Conservation (phyloP, 1,140 invertebrate genomes). For the Intoshia linei region DNA sequence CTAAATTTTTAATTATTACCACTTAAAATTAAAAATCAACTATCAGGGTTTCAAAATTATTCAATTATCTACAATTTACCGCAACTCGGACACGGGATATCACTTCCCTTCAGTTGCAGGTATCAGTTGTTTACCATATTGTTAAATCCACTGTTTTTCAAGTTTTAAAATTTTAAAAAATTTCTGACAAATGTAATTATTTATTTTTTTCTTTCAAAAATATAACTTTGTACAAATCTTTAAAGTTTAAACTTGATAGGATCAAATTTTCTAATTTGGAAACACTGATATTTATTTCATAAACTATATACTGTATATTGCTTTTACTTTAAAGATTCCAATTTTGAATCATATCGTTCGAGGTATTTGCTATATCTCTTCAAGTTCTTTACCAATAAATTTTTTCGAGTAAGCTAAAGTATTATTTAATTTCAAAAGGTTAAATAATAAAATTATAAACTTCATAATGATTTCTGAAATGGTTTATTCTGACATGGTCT, state of each 20-base stretch:
- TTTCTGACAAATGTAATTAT: not conserved
- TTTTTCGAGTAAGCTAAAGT: conserved; percentile 22
- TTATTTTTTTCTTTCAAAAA: conserved; percentile 1
- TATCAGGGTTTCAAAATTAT: not conserved
- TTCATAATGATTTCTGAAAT: conserved; percentile 27
- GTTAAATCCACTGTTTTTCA: not conserved
- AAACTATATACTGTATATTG: conserved; percentile 4
- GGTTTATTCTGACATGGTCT: conserved; percentile 24
- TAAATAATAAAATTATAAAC: conserved; percentile 7
- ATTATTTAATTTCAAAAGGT: not conserved
- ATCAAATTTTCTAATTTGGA: too few relatives aligned
- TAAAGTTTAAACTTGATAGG: too few relatives aligned
- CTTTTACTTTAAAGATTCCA: conserved; percentile 12
- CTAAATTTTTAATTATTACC: conserved; percentile 7
- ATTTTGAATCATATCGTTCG: conserved; percentile 18
- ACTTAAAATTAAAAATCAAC: not conserved
- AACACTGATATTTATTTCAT: too few relatives aligned
- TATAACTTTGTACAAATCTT: too few relatives aligned
- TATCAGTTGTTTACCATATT: too few relatives aligned
- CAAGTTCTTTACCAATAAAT: conserved; percentile 25
- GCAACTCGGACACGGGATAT: too few relatives aligned
- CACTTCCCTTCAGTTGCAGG: too few relatives aligned
- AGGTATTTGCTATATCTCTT: conserved; percentile 20
- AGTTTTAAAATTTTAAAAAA: not conserved
- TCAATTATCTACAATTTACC: conserved; percentile 3